phyloP scores from a whole-genome alignment of 64 coral and sea anemone species.

The Montipora capricornis region DNA sequence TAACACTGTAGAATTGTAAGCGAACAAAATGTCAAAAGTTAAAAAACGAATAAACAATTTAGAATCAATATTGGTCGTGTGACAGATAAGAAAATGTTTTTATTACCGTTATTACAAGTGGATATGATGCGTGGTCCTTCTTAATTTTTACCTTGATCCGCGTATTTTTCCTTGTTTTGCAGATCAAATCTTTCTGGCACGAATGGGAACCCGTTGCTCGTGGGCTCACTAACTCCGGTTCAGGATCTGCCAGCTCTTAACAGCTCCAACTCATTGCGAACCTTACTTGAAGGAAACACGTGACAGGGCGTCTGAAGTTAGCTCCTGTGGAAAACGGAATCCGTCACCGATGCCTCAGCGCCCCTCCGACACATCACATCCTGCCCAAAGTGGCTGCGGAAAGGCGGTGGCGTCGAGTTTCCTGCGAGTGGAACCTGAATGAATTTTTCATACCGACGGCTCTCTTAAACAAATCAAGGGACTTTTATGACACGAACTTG shows the following conservation, averaged over 20 bases:
- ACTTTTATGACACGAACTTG: neutral
- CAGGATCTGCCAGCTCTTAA: slow-evolving; percentile 63
- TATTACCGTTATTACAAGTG: no score
- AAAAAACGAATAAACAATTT: no score
- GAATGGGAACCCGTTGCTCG: slow-evolving; percentile 61
- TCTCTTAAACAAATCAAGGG: neutral
- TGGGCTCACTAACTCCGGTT: slow-evolving; percentile 53
- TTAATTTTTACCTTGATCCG: neutral
- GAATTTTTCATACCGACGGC: neutral
- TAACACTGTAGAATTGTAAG: no score
- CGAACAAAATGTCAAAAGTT: no score
- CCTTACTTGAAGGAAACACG: slow-evolving; percentile 36
- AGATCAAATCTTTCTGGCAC: slow-evolving; percentile 18
- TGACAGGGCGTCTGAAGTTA: neutral
- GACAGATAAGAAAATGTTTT: no score
- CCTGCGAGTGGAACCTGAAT: neutral
- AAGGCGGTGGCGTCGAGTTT: neutral
- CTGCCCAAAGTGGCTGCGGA: neutral
- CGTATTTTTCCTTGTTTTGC: neutral
- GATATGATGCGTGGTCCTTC: no score
- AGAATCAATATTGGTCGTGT: no score
- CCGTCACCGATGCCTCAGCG: neutral
- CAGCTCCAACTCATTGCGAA: slow-evolving; percentile 31
- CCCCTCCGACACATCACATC: neutral
- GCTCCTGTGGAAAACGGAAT: neutral